phyloP scores from a whole-genome alignment of 1,140 invertebrate genomes.

The Globodera rostochiensis region DNA sequence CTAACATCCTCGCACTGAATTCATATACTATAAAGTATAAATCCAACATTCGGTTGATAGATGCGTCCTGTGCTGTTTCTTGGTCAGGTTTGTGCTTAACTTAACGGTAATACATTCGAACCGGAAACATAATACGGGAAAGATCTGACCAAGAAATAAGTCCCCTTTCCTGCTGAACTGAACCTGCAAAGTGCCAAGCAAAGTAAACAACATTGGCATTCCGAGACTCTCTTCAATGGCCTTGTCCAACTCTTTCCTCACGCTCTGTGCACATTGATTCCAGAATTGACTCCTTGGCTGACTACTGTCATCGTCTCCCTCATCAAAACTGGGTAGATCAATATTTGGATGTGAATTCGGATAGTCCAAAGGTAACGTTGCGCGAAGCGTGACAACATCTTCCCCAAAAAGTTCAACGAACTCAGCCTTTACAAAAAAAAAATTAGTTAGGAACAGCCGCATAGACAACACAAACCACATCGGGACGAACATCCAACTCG shows the following conservation, averaged over 20 bases:
- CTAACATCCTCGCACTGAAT: no score
- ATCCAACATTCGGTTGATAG: no score
- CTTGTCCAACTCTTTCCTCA: slow-evolving; percentile 21
- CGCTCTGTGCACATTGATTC: slow-evolving; percentile 1
- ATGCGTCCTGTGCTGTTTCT: no score
- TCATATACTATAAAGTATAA: no score
- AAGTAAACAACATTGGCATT: slow-evolving; percentile 38
- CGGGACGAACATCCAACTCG: slow-evolving; percentile 13
- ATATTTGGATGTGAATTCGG: slow-evolving; percentile 28
- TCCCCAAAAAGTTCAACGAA: slow-evolving; percentile 14
- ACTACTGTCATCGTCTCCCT: not conserved
- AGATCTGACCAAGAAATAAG: no score
- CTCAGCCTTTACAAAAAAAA: slow-evolving; percentile 17
- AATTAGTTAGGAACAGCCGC: not conserved
- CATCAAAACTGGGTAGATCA: slow-evolving; percentile 21
- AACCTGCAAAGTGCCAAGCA: slow-evolving; percentile 30
- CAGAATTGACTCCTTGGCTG: not conserved
- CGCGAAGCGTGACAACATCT: not conserved
- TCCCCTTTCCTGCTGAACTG: not conserved
- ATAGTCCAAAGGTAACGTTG: slow-evolving; percentile 37
- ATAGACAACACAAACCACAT: slow-evolving; percentile 7
- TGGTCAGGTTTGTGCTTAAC: not conserved
- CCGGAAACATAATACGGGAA: no score
- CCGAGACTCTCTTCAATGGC: slow-evolving; percentile 25
- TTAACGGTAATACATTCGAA: no score